Evolutionary conservation across 2,888 invertebrate species (phyloP).

Genomic region (Cylindroiulus punctatus): DNA sequence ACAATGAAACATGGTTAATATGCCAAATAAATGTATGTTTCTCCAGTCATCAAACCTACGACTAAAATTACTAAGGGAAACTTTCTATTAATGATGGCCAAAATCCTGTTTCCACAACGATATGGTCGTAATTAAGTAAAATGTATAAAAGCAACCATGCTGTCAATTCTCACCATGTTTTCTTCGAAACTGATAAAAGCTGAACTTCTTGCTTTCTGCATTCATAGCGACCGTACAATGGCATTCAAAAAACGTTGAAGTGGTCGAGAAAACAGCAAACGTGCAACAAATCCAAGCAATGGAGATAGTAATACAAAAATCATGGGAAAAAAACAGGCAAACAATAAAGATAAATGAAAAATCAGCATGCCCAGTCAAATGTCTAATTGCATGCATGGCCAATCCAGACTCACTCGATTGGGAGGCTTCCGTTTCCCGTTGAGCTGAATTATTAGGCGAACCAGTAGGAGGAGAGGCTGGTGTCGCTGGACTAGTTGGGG

Average conservation of each 20-base stretch:
- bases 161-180: conserved; percentile 59
- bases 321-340: conserved; percentile 49
- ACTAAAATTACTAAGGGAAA: no score
- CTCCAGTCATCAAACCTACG: no score
- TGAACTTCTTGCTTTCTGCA: conserved; percentile 58
- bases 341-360: conserved; percentile 61
- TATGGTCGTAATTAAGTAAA: no score
- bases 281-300: conserved; percentile 50
- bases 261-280: background rate
- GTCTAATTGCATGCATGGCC: background rate
- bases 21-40: no score
- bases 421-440: conserved; percentile 9
- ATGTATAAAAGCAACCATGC: conserved; percentile 47
- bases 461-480: conserved; percentile 57
- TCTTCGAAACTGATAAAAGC: conserved; percentile 60
- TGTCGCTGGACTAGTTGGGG: conserved; percentile 57
- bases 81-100: no score
- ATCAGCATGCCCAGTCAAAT: conserved; percentile 14
- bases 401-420: conserved; percentile 49
- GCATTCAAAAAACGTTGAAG: background rate
- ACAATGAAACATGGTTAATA: no score
- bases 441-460: conserved; percentile 39
- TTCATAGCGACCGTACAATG: background rate
- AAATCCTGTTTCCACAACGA: no score
- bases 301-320: conserved; percentile 43